phyloP scores from a whole-genome alignment of 2,113 vertebrate genomes.

The Mormyrus iriodes region DNA sequence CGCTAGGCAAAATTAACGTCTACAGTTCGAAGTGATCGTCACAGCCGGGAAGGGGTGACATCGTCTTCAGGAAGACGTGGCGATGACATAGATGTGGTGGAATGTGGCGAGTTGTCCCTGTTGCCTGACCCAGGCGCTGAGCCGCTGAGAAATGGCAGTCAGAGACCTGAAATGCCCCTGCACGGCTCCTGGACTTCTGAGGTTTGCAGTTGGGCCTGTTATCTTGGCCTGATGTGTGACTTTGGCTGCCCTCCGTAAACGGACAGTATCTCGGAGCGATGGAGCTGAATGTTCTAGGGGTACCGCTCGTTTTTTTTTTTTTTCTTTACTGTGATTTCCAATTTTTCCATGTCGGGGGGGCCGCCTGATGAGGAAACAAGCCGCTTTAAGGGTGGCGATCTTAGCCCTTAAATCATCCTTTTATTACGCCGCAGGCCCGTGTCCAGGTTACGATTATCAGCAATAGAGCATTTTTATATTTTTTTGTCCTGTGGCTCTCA shows the following conservation, averaged over 20 bases:
- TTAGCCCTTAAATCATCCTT: slow-evolving; percentile 2
- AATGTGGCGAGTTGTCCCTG: background rate
- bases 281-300: background rate
- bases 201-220: background rate
- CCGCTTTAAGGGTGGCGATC: slow-evolving; percentile 9
- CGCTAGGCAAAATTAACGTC: background rate
- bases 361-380: slow-evolving; percentile 7
- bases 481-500: slow-evolving; percentile 11
- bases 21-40: background rate
- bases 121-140: background rate
- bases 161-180: background rate
- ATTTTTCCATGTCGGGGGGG: background rate
- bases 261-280: background rate
- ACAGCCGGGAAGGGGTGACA: background rate
- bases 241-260: background rate
- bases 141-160: background rate
- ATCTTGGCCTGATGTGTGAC: background rate
- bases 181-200: background rate
- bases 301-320: background rate
- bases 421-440: background rate
- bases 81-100: background rate
- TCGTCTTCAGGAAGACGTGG: background rate
- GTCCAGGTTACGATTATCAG: background rate
- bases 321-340: background rate
- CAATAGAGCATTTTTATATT: background rate